Evolutionary conservation across 2,797 vertebrate genomes (phyloP), one percentile per base, ranked within the genome.

Genomic region (Trachurus trachurus): DNA sequence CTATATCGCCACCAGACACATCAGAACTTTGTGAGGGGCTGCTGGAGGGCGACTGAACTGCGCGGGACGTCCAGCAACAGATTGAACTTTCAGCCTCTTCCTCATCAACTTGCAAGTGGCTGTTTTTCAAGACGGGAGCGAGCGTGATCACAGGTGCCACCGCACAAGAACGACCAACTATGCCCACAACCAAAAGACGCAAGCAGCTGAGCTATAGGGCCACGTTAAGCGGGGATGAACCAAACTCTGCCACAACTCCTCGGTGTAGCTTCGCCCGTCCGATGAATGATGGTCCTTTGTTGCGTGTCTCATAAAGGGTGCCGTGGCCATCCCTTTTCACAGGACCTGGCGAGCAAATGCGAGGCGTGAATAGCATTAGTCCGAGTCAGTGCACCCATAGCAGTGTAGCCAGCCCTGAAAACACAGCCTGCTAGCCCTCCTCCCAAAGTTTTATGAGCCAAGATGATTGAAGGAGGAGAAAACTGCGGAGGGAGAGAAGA

Each of bases 371-470:
- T 93, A 90, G 91, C 90, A 94, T 94, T 93, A 94, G 92, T 94
- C 87, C 92, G 78, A 94, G 93, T 94, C 92, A 94, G 86, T 90
- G 93, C 89, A 91, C 93, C 89, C 93, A 94, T 89, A 94, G 92
- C 83, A 44, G 93, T 90, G 90, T 85, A 94, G 78, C 93, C 91
- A 93, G 91, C 91, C 94, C 91, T 93, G 91, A 94, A 94, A 92
- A 89, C 81, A 70, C 88, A 80, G 89, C 86, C 92, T 82, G 87
- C 87, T 87, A 44, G 70, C 70, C 80, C 91, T 93, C 91, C 90
- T 89, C 90, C 86, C 61, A 45, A 68, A 88, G 88, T 91, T 94
- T 94, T 94, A 94, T 92, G 82, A 86, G 89, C 87, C 89, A 88
- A 87, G 84, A 89, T 91, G 92, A 95, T 93, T 87, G 92, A 94